Evolutionary conservation across 2,113 vertebrate genomes (phyloP), one percentile per base, ranked within the genome.

Genomic region (Thamnaconus septentrionalis): DNA sequence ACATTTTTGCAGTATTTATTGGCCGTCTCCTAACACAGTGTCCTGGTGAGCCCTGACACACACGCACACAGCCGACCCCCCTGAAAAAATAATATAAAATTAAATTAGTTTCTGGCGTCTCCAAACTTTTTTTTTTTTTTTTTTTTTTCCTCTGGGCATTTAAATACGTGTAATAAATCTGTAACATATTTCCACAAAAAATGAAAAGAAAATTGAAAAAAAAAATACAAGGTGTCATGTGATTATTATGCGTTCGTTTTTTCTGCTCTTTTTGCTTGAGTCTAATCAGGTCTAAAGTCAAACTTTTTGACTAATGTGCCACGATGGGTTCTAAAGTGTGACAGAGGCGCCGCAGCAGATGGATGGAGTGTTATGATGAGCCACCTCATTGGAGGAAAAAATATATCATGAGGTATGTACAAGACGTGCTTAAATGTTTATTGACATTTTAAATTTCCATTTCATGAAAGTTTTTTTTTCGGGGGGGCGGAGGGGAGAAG

Each of bases 141-240:
- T 53, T 67, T 68, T 85, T 86, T 74, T 81, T 76, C 80, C 59
- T 84, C 56, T 71, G 90, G 90, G 89, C 89, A 90, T 92, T 91
- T 88, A 86, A 89, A 91, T 83, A 90, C 79, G 82, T 92, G 91
- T 93, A 91, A 92, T 87, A 92, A 91, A 92, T 87, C 73, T 93
- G 91, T 92, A 92, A 90, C 87, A 92, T 93, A 92, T 92, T 92
- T 93, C 90, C 90, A 92, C 89, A 90, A 90, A 91, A 86, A 87
- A 76, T 75, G 91, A 89, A 80, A 73, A 90, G 88, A 90, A 91
- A 89, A 80, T 71, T 90, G 88, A 90, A 90, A 85, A 56, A 56
- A 85, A 84, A 66, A 63, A 67, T 64, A 50, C 4, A 8, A 57
- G 49, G 59, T 64, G 63, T 70, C 41, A 46, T 79, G 71, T 73